These are phyloP conservation scores for Microtus oregoni DNA, from an alignment of 2,113 vertebrate genomes.

Conservation along the genomic window DNA sequence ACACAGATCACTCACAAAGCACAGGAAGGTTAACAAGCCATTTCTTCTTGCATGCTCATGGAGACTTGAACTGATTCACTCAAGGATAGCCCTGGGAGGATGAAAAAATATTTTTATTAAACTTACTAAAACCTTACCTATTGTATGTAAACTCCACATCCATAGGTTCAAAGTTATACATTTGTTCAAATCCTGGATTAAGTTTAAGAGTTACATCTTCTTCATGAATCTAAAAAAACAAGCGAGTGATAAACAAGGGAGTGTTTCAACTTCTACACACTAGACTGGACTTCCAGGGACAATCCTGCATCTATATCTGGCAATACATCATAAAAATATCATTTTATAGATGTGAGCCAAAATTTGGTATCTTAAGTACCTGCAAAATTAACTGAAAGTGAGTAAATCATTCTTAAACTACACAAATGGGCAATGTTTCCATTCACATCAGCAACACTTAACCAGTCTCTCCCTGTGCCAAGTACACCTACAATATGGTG, in stretches of 20 bases:
- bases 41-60: fast-evolving
- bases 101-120: not conserved
- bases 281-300: not conserved
- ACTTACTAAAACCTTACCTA: slow-evolving; percentile 85
- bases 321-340: not conserved
- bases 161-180: slow-evolving; percentile 93
- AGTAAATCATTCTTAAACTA: not conserved
- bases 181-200: slow-evolving; percentile 90
- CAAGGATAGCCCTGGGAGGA: not conserved
- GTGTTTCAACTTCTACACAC: not conserved
- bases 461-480: fast-evolving
- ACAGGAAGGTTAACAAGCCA: fast-evolving
- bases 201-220: slow-evolving; percentile 92
- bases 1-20: too few relatives aligned
- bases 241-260: not conserved
- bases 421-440: not conserved
- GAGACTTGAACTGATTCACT: fast-evolving
- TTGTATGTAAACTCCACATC: slow-evolving; percentile 94
- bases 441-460: too few relatives aligned
- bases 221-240: slow-evolving; percentile 86
- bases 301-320: not conserved
- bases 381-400: not conserved
- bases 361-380: not conserved
- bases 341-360: not conserved
- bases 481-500: too few relatives aligned